Base-by-base conservation (phyloP, 1,140 invertebrate genomes). In the Pectinophora gossypiella region DNA sequence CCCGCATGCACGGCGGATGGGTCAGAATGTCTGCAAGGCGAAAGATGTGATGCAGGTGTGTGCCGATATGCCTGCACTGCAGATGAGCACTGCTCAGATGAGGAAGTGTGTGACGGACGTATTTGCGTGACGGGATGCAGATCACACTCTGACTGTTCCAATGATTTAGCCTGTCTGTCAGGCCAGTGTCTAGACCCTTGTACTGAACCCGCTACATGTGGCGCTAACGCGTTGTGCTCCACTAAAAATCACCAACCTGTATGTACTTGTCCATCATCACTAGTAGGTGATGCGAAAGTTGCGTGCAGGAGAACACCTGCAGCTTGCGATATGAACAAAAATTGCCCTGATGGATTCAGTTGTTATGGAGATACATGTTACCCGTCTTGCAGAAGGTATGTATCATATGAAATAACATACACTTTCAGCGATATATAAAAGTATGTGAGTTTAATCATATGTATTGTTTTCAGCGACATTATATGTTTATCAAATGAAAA, bases 401-500 rank as follows among this genome's bases (percentile, higher is more conserved):
- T 46, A 48, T n/a, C 32, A 44, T 35, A n/a, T n/a, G n/a, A n/a
- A n/a, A n/a, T n/a, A n/a, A n/a, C n/a, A n/a, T n/a, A n/a, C n/a
- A n/a, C n/a, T n/a, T n/a, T n/a, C n/a, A n/a, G n/a, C n/a, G n/a
- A n/a, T n/a, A n/a, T n/a, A n/a, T n/a, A n/a, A n/a, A n/a, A n/a
- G n/a, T n/a, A n/a, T n/a, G n/a, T n/a, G n/a, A n/a, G n/a, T n/a
- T n/a, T n/a, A n/a, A n/a, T n/a, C n/a, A n/a, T n/a, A n/a, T n/a
- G n/a, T 23, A 62, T 60, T 71, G 56, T 72, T 90, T 90, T 51
- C 58, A 95, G 94, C 61, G 95, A 97, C 67, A 89, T 87, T 48
- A 92, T 94, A 65, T 97, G 96, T 72, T 80, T 97, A 49, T 91
- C 92, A 15, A 94, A 96, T 74, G 95, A 97, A 85, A 91, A 94